Evolutionary conservation across 2,888 invertebrate genomes (phyloP), one percentile per base, ranked within the genome.

Genomic region (Oscheius sp.): DNA sequence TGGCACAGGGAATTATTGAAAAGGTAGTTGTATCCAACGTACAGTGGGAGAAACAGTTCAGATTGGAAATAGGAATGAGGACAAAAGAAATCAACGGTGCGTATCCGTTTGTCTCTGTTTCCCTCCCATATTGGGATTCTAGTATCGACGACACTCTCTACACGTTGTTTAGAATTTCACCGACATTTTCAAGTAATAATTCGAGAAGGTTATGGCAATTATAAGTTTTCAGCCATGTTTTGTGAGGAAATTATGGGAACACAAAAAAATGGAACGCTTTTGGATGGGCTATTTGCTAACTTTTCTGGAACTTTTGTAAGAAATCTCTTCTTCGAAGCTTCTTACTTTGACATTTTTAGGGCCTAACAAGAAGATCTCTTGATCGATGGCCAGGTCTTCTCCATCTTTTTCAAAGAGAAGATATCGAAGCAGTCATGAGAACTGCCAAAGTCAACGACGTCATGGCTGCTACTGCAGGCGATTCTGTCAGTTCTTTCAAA

Each of bases 51-150:
- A n/a, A n/a, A n/a, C n/a, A n/a, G n/a, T n/a, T n/a, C 49, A 70
- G 70, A 41, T 41, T 70, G 45, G 70, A 70, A 70, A 70, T 70
- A 25, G 70, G 70, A 35, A 70, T 70, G 3, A 21, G 70, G 6
- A 70, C 70, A 5, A 29, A 41, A 12, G 12, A 27, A 56, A 45
- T 70, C 2, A 70, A 70, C 43, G 70, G 70, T 2, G 25, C 13
- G 7, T 70, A 58, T 43, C 70, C 70, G 18, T 70, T n/a, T 23
- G 56, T 56, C n/a, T 23, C 41, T 16, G 58, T 70, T 2, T 43
- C 29, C 16, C 16, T 70, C 45, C 70, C 70, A 0, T 70, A 70
- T 59, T 70, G 70, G 70, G 70, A 70, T 46, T 59, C 56, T 16
- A 25, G 58, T 6, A 56, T 70, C 3, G 70, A 70, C 23, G 23